These are phyloP conservation scores for Falco rusticolus DNA, from an alignment of 2,797 vertebrate species.

Conservation along the genomic window DNA sequence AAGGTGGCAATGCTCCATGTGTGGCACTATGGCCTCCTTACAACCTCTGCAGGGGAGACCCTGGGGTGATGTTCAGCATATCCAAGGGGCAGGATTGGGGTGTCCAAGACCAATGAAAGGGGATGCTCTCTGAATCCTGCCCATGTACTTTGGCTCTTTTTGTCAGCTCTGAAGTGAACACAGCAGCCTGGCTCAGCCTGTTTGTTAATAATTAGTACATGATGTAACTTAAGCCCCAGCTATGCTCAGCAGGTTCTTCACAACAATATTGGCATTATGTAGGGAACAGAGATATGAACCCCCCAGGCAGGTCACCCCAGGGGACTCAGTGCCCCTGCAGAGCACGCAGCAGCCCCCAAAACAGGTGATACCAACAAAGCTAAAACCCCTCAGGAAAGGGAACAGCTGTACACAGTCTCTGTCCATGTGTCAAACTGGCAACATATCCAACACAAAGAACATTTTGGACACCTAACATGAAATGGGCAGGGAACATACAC, in stretches of 20 bases:
- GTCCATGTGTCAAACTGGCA: rapidly evolving
- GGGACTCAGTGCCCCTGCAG: neutral
- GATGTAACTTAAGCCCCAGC: neutral
- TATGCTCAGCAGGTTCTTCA: rapidly evolving
- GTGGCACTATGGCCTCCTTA: rapidly evolving
- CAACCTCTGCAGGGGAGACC: neutral
- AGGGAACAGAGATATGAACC: rapidly evolving
- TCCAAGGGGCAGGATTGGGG: neutral
- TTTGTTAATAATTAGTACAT: rapidly evolving
- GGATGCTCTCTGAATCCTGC: neutral
- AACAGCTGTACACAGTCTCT: neutral
- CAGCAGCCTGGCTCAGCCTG: neutral
- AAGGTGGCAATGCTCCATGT: rapidly evolving
- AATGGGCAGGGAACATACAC: neutral
- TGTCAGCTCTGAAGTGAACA: rapidly evolving
- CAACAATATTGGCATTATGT: rapidly evolving
- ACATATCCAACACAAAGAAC: neutral
- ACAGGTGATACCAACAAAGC: neutral
- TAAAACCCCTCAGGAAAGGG: neutral
- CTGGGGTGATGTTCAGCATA: rapidly evolving
- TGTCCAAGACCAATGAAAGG: rapidly evolving
- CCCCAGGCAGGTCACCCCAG: too few species aligned
- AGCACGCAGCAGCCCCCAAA: neutral
- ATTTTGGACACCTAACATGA: rapidly evolving
- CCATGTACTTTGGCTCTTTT: neutral